phyloP scores from a whole-genome alignment of 2,113 vertebrate species.

The Siniperca knerii region DNA sequence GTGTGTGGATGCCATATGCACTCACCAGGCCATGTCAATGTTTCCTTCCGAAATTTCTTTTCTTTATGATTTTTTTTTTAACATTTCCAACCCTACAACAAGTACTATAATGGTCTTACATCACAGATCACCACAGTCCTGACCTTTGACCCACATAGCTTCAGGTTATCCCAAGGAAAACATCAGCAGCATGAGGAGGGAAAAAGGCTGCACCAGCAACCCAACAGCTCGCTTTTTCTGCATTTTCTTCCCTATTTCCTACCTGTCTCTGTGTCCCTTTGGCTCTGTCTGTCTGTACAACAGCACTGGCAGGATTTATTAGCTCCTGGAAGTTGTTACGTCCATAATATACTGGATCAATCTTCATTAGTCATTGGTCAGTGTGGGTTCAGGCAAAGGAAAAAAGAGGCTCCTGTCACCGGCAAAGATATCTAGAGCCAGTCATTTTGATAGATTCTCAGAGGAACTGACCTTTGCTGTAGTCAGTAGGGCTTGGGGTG shows the following conservation, averaged over 20 bases:
- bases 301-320: slow-evolving; percentile 56
- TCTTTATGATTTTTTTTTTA: not conserved
- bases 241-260: not conserved
- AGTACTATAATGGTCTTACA: slow-evolving; percentile 7
- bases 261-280: slow-evolving; percentile 13
- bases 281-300: slow-evolving; percentile 16
- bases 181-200: not conserved
- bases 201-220: not conserved
- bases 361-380: slow-evolving; percentile 77
- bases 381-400: slow-evolving; percentile 38
- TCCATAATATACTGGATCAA: slow-evolving; percentile 66
- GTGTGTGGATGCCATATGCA: slow-evolving; percentile 2
- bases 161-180: slow-evolving; percentile 10
- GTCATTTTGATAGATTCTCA: slow-evolving; percentile 57
- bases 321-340: slow-evolving; percentile 63
- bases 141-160: slow-evolving; percentile 6
- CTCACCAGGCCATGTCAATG: slow-evolving; percentile 44
- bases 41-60: slow-evolving; percentile 7
- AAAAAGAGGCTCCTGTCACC: slow-evolving; percentile 65
- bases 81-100: slow-evolving; percentile 14
- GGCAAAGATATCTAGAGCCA: slow-evolving; percentile 58
- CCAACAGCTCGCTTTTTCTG: not conserved
- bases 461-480: slow-evolving; percentile 76
- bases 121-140: slow-evolving; percentile 18
- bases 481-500: slow-evolving; percentile 31